Base-by-base conservation (phyloP, 2,888 invertebrate genomes). In the Morpho helenor region DNA sequence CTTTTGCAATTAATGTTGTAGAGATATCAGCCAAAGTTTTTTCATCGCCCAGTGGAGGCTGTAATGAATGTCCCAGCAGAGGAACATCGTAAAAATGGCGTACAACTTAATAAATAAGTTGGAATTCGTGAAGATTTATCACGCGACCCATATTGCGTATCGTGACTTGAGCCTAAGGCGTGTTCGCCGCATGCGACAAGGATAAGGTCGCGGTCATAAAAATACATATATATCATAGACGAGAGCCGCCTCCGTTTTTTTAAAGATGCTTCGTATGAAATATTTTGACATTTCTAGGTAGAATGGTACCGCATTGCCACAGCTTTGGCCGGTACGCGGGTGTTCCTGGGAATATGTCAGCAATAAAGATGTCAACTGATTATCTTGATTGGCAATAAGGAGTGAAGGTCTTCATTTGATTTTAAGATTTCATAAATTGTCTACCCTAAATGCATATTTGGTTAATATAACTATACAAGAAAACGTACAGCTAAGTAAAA, bases 51-150 rank as follows among this genome's bases (percentile, higher is more conserved):
- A 79, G 80, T 68, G 82, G 84, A 87, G 85, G 77, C 78, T 68
- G 84, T 87, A 88, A 87, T 86, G 87, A 87, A 84, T 77, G 79
- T 82, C 80, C 86, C 85, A 79, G 80, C 82, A 77, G 83, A 79
- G 83, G 75, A 71, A 74, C 77, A 71, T 87, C 90, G 84, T 89
- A 89, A 90, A 87, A 88, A 84, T 82, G 80, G 78, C 84, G 81
- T 84, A 87, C 88, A 88, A 86, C 90, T 90, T 89, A 89, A 90
- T 90, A 88, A 88, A 88, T 88, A 87, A 87, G 80, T 74, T 81
- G 82, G 84, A 77, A 85, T 87, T 84, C 77, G 77, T 77, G 79
- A 86, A 88, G 87, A 90, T 89, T 89, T 89, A 89, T 87, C 84
- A 74, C 80, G 73, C 77, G 74, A 69, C 68, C 77, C 76, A 77